Base-by-base conservation (phyloP, 2,888 invertebrate genomes). In the Aethes cnicana region DNA sequence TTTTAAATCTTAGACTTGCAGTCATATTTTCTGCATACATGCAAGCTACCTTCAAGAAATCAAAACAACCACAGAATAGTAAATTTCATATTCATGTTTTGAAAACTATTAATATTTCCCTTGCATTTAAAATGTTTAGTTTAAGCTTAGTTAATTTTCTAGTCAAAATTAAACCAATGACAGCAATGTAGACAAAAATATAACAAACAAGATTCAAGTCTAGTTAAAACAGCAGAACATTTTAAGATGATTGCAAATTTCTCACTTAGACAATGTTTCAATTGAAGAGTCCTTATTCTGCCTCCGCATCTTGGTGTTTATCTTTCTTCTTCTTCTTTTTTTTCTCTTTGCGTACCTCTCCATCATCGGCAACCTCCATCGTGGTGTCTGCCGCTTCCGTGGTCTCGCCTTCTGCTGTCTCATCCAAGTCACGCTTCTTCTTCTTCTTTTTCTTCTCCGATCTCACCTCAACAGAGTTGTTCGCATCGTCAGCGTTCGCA, bases 311-410 rank as follows among this genome's bases (percentile, higher is more conserved):
- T 64, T 91, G 91, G 54, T 93, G 91, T 79, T 93, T 92, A 69
- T 93, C 92, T 78, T 94, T 95, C 88, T 95, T 94, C 84, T 94
- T 94, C 84, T 94, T 94, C 77, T 95, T 95, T 74, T 95, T 94
- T 78, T 95, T 94, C 58, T 95, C 92, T 71, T 93, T 93, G 61
- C 92, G 92, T 6, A 78, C 72, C 16, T 52, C 52, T 58, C 83
- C 77, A 3, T 81, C 80, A 37, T 82, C 84, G 0, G 60, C 63
- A 2, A 71, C 81, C 54, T 91, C 82, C 23, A 78, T 70, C 3
- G 84, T 81, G 16, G 77, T 67, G 2, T 81, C 82, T 12, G 79
- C 76, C 12, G 75, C 77, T 16, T 84, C 81, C 69, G 76, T 76
- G 6, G 84, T 80, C 1, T 81, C 77, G 1, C 75, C 82, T 11